These are phyloP conservation scores for Leptinotarsa lineolata DNA, from an alignment of 1,140 invertebrate genomes.

Conservation along the genomic window DNA sequence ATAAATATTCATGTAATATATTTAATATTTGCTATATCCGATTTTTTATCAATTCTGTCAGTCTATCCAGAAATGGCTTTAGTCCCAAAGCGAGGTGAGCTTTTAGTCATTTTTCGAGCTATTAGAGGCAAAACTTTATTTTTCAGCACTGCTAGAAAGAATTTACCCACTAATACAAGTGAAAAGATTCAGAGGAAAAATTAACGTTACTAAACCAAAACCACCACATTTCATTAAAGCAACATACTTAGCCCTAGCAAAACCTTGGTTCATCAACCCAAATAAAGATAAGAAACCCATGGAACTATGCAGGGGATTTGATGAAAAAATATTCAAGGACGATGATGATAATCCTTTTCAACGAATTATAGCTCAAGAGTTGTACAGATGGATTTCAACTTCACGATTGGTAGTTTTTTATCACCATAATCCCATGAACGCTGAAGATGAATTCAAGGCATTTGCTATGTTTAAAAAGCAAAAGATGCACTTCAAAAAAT, in stretches of 20 bases:
- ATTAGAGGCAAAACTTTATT: background rate
- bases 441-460: constrained; percentile 65
- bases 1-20: background rate
- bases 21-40: background rate
- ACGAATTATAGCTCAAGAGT: constrained; percentile 70
- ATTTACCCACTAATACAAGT: constrained; percentile 55
- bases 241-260: constrained; percentile 64
- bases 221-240: constrained; percentile 68
- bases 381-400: constrained; percentile 68
- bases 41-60: background rate
- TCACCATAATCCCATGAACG: constrained; percentile 69
- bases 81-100: constrained; percentile 25
- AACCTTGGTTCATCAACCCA: constrained; percentile 63
- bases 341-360: constrained; percentile 66
- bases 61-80: constrained; percentile 30
- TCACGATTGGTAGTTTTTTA: constrained; percentile 72
- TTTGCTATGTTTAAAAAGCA: constrained; percentile 63
- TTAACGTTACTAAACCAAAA: constrained; percentile 74
- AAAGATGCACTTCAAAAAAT: constrained; percentile 69
- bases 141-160: constrained; percentile 40
- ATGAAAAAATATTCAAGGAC: constrained; percentile 32
- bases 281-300: constrained; percentile 46
- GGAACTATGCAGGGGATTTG: constrained; percentile 53
- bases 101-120: background rate
- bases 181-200: constrained; percentile 70